Evolutionary conservation across 2,113 vertebrate species (phyloP), one percentile per base, ranked within the genome.

Genomic region (Cottus gobio): DNA sequence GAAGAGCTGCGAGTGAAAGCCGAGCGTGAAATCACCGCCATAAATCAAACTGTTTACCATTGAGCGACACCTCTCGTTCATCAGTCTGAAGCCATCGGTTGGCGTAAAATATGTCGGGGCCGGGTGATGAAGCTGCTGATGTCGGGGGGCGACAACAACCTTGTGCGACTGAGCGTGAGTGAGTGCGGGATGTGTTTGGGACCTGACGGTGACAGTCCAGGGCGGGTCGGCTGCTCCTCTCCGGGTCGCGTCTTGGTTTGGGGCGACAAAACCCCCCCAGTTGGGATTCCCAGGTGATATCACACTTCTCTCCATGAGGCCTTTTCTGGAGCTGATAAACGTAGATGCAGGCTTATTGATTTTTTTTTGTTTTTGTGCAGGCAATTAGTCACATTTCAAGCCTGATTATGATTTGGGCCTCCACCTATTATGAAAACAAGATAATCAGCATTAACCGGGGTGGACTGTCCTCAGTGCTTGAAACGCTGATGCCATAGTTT

Each of bases 1-100:
- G 75, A 72, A 72, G 72, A 39, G 58, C 54, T 50, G 56, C 30
- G 85, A 84, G 71, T 18, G 75, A 80, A 79, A 63, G 79, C 61
- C 30, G 31, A 56, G 76, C 12, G 9, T 70, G 67, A 82, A 85
- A 87, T 85, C 77, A 75, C 71, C 58, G 34, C 61, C 87, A 91
- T 91, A 88, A 91, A 90, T 92, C 87, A 86, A 13, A 30, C 20
- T 85, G 85, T 91, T 91, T 91, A 87, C 89, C 63, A 36, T 22
- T 80, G 75, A 46, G 81, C 87, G 86, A 77, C 90, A 71, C 67
- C 75, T 87, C 82, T 78, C 86, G 89, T 90, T 88, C 81, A 82
- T 88, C 85, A 85, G 80, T 67, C 73, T 78, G 85, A 86, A 76
- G 75, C 68, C 78, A 85, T 88, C 83, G 77, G 76, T 79, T 77